Evolutionary conservation across 2,113 vertebrate species (phyloP), one percentile per base, ranked within the genome.

Genomic region (Melanerpes aurifrons): DNA sequence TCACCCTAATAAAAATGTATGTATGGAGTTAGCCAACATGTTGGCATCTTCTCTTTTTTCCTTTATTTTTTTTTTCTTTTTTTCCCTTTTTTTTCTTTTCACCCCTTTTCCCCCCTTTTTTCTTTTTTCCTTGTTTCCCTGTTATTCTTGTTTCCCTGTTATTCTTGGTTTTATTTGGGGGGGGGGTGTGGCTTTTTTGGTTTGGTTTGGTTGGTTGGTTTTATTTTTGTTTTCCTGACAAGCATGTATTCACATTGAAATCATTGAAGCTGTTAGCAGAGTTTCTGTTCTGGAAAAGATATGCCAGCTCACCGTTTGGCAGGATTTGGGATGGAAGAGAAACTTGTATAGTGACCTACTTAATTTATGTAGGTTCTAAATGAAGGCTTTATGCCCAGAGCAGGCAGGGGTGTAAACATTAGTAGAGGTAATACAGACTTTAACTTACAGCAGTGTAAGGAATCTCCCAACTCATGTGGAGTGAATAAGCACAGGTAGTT

Each of bases 31-130:
- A 84, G 53, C 19, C 6, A 43, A 3, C 11, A 15, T 12, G n/a
- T 57, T 90, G 20, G 35, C 32, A 48, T 73, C 19, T 56, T 70
- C 28, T 73, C 73, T 54, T 0, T 0, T 8, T 7, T 12, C 10
- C 40, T 10, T 35, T 35, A 35, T 35, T 35, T 35, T 35, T n/a
- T n/a, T 35, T 35, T 35, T 35, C 35, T 35, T 35, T 35, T 35
- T 35, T 35, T 35, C 35, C 7, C 35, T 35, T 35, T 35, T 35
- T 35, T 35, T 35, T 35, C 17, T 48, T 53, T 26, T 1, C 19
- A 7, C 2, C 0, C 0, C 9, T 7, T 0, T 0, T 8, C 8
- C 40, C 40, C 40, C 10, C 40, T 37, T 37, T 10, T 37, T 37
- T 10, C 37, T 35, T 35, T 35, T 37, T 10, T 10, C 37, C 37